A percentile compares a stretch with the other conserved stretches of the same genome.
Conservation (phyloP, 1,140 invertebrate genomes). For the Anastatus disparis region DNA sequence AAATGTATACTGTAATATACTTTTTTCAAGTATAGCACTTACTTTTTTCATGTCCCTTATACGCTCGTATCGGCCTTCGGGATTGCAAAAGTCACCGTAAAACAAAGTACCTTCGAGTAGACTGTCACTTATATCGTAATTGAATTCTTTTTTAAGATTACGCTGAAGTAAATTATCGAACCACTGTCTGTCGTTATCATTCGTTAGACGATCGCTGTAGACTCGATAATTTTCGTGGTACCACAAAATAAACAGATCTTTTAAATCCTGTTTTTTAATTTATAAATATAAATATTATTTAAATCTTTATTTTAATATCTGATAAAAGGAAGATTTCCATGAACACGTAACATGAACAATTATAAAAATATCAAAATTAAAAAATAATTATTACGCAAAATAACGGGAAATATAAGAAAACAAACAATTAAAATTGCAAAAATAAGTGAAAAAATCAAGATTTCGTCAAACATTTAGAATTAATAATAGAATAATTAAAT, state of each 20-base stretch:
- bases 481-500: too few species aligned
- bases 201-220: conserved; percentile 76
- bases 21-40: too few species aligned
- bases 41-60: conserved; percentile 46
- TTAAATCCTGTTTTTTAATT: not conserved
- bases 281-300: not conserved
- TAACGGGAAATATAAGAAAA: too few species aligned
- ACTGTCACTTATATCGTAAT: conserved; percentile 64
- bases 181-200: conserved; percentile 72
- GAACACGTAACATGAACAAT: too few species aligned
- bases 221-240: conserved; percentile 78
- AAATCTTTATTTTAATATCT: too few species aligned
- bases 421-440: too few species aligned
- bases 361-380: too few species aligned
- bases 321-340: too few species aligned
- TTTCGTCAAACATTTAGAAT: too few species aligned
- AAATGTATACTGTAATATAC: too few species aligned
- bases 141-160: conserved; percentile 71
- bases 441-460: too few species aligned
- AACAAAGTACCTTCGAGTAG: conserved; percentile 16
- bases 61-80: conserved; percentile 45
- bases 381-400: too few species aligned
- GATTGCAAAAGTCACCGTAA: conserved; percentile 48
- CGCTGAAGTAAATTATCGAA: conserved; percentile 69
- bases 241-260: conserved; percentile 68